Conservation (phyloP, 2,888 invertebrate genomes). For the Limnephilus auricula region DNA sequence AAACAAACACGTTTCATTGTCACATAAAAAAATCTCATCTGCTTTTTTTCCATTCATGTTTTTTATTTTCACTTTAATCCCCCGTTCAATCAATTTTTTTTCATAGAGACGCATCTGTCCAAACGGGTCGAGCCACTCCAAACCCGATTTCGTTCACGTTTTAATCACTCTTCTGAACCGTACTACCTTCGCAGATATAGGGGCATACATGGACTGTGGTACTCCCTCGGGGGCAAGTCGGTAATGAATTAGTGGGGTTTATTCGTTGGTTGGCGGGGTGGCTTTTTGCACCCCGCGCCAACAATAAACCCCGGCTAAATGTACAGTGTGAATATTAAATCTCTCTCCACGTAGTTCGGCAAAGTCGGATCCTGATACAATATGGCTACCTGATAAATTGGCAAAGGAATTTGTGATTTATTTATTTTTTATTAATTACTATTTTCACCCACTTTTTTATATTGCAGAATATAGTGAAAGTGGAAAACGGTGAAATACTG, state of each 20-base stretch:
- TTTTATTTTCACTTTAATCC: not conserved
- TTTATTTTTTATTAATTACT: no score
- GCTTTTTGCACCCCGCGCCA: constrained; percentile 43
- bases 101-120: constrained; percentile 26
- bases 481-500: no score
- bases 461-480: no score
- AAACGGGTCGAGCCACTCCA: not conserved
- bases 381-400: not conserved
- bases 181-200: not conserved
- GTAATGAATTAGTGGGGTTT: constrained; percentile 43
- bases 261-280: not conserved
- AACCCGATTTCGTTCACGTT: constrained; percentile 28
- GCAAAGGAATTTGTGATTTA: not conserved
- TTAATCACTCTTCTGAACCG: constrained; percentile 33
- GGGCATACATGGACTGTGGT: not conserved
- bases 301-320: constrained; percentile 42
- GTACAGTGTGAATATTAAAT: constrained; percentile 48
- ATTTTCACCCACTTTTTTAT: no score
- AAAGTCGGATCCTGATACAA: constrained; percentile 7
- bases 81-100: not conserved
- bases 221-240: constrained; percentile 25
- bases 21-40: not conserved
- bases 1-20: not conserved
- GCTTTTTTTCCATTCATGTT: not conserved
- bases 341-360: constrained; percentile 14